A percentile compares a stretch with the other conserved stretches of the same genome.
Evolutionary conservation across 2,113 vertebrate genomes (phyloP).

Genomic region (Ictalurus furcatus): DNA sequence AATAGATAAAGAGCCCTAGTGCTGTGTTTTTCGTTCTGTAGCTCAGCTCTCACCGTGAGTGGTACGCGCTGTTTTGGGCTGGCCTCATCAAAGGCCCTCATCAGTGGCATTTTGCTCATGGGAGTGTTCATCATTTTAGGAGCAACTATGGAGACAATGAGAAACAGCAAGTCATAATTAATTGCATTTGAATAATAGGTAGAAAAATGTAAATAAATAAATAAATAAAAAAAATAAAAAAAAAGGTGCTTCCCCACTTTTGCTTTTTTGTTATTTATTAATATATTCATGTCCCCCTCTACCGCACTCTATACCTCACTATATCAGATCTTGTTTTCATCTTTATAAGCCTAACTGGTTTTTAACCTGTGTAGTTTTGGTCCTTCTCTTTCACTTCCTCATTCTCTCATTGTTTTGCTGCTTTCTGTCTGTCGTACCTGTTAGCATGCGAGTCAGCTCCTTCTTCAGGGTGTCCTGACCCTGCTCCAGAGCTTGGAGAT

Average conservation of each 20-base stretch:
- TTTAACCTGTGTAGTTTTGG: background rate
- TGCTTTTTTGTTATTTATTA: background rate
- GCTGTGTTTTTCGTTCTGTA: background rate
- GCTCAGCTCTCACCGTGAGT: conserved; percentile 57
- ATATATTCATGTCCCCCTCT: background rate
- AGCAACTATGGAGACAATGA: conserved; percentile 37
- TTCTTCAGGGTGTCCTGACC: conserved; percentile 57
- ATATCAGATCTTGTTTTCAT: background rate
- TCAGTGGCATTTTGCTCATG: conserved; percentile 64
- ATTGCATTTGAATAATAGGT: background rate
- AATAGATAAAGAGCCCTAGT: background rate
- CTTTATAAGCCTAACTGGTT: background rate
- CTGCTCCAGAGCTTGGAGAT: conserved; percentile 62
- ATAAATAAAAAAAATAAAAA: too few relatives aligned
- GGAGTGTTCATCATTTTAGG: conserved; percentile 70
- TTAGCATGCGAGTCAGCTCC: conserved; percentile 36
- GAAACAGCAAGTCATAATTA: background rate
- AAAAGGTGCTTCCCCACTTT: too few relatives aligned
- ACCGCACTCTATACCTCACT: too few relatives aligned
- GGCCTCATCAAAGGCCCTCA: conserved; percentile 55
- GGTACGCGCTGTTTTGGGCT: conserved; percentile 37
- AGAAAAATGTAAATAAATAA: background rate
- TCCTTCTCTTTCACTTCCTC: background rate
- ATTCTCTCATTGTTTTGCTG: background rate
- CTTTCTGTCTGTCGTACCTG: conserved; percentile 52